Evolutionary conservation across 2,888 invertebrate species (phyloP), one percentile per base, ranked within the genome.

Genomic region (Dicycla oo): DNA sequence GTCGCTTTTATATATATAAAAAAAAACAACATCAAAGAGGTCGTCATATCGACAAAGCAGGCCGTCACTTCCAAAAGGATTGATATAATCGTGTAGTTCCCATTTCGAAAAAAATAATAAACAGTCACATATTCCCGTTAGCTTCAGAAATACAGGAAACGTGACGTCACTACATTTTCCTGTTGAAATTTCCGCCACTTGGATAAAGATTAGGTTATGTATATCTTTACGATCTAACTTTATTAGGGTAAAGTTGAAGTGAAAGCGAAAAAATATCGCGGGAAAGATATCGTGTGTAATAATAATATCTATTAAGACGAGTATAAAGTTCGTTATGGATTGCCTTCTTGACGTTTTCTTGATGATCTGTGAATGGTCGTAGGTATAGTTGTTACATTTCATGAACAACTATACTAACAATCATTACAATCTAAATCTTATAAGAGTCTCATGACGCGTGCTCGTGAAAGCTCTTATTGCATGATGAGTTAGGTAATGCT

Each of bases 171-270:
- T 58, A 67, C 69, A 75, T 83, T 82, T 83, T 82, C 78, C 84
- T 75, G 77, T 81, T 72, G 67, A 82, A 82, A 85, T 81, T 84
- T 87, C 86, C 87, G 85, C 67, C 81, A 83, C 77, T 84, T 79
- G 75, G 73, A 78, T 80, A 74, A 80, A 78, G 76, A 86, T 82
- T 82, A 85, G 73, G 76, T 83, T 80, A 78, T 76, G 69, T 83
- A 81, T 82, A 75, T 82, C 71, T 84, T 80, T 79, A 85, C 77
- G 77, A 79, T 79, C 70, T 73, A 64, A 75, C 77, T 73, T 83
- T 76, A 73, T 77, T 67, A 54, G 62, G 74, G 64, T 53, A 57
- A 51, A 58, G 69, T 73, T 66, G 54, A 71, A 71, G 63, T 78
- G 54, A 73, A 81, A 54, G 67, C 45, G 62, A 51, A 62, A 73